A percentile compares a stretch with the other conserved stretches of the same genome.
Conservation (phyloP, 2,113 vertebrate genomes). For the Tenrec ecaudatus region DNA sequence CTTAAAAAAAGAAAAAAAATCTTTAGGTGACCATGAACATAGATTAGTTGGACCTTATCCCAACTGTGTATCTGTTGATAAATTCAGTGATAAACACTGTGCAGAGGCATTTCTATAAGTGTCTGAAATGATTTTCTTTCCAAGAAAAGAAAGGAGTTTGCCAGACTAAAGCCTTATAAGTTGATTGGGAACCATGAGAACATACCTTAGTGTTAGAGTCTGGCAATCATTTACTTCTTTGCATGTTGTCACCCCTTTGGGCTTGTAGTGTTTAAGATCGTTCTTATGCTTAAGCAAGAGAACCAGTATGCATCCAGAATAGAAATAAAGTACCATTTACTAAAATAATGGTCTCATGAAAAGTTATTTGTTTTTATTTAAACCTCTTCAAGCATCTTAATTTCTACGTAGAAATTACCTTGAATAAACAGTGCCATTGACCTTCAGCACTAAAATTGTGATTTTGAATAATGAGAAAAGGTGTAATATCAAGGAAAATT, state of each 20-base stretch:
- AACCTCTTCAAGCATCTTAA: conserved; percentile 74
- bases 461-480: conserved; percentile 74
- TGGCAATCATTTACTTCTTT: conserved; percentile 20
- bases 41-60: too few species aligned
- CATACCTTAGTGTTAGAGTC: background rate
- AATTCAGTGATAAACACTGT: background rate
- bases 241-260: conserved; percentile 29
- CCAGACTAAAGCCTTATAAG: conserved; percentile 17
- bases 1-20: too few species aligned
- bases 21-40: too few species aligned
- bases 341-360: conserved; percentile 70
- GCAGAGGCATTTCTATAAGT: background rate
- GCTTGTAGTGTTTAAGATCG: conserved; percentile 20
- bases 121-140: conserved; percentile 41
- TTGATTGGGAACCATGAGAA: background rate
- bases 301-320: conserved; percentile 52
- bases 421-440: conserved; percentile 82
- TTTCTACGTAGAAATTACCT: conserved; percentile 65
- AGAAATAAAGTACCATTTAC: conserved; percentile 74
- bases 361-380: conserved; percentile 75
- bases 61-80: background rate
- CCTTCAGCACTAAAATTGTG: conserved; percentile 65
- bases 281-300: conserved; percentile 67
- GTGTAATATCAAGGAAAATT: conserved; percentile 65
- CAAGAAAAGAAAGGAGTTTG: conserved; percentile 35